Percentiles rank a stretch among this genome's conserved stretches.
Evolutionary conservation across 2,113 vertebrate species (phyloP).

Genomic region (Pelusios castaneus): DNA sequence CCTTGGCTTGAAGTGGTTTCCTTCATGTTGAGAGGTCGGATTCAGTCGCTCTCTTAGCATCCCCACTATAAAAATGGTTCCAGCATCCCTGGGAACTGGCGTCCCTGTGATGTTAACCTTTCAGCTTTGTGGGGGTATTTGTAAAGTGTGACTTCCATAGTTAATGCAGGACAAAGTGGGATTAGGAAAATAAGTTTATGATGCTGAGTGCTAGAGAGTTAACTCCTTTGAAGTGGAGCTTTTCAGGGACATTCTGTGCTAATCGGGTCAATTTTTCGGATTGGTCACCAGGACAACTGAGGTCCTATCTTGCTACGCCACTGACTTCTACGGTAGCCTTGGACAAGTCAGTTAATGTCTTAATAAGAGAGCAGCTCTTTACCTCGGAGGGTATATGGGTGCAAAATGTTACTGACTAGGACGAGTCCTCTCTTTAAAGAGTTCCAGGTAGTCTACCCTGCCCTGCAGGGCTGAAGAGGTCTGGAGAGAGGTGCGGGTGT

Average conservation of each 20-base stretch:
- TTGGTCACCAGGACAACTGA: background rate
- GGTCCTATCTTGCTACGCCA: background rate
- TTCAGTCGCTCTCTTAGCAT: no score
- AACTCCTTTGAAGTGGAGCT: background rate
- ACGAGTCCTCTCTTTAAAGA: background rate
- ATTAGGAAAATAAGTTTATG: background rate
- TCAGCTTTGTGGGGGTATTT: background rate
- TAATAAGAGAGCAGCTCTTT: background rate
- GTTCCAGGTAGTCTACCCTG: background rate
- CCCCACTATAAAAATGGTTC: no score
- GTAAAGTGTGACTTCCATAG: background rate
- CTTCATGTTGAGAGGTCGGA: no score
- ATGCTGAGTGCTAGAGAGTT: background rate
- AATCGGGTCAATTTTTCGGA: background rate
- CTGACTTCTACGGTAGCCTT: background rate
- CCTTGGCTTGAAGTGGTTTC: no score
- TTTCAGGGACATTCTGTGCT: background rate
- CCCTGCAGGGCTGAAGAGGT: background rate
- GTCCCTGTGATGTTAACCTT: background rate
- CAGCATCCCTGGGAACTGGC: no score
- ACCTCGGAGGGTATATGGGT: background rate
- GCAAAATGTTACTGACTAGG: background rate
- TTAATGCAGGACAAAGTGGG: background rate
- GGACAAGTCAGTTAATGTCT: background rate
- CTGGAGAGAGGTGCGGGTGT: background rate